Conservation (phyloP, 2,888 invertebrate species). For the Dysmachus trigonus region DNA sequence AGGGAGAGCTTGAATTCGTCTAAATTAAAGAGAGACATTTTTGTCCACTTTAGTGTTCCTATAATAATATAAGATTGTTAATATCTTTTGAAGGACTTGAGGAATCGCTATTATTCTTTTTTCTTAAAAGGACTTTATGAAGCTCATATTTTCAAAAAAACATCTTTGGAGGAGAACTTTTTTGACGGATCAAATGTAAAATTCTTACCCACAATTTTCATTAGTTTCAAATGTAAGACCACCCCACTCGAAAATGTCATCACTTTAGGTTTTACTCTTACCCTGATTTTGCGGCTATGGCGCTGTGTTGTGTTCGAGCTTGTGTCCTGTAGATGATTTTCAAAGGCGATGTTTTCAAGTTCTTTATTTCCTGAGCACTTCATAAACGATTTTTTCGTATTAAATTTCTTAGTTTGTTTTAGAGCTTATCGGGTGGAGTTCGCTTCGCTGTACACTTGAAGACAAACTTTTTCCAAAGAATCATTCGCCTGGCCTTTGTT, state of each 20-base stretch:
- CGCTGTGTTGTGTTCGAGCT: background rate
- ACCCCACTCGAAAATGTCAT: background rate
- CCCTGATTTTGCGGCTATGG: background rate
- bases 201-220: too few species aligned
- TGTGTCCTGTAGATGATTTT: background rate
- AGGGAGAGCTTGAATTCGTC: too few species aligned
- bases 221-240: too few species aligned
- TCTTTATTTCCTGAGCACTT: background rate
- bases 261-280: background rate
- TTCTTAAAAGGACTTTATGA: too few species aligned
- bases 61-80: too few species aligned
- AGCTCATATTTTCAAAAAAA: too few species aligned
- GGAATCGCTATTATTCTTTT: too few species aligned
- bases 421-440: background rate
- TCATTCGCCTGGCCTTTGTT: background rate
- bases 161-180: too few species aligned
- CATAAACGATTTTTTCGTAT: conserved; percentile 10
- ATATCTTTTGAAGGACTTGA: too few species aligned
- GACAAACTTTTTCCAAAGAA: background rate
- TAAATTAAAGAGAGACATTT: too few species aligned
- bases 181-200: too few species aligned
- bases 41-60: too few species aligned
- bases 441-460: background rate
- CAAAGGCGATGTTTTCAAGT: background rate
- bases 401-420: background rate